These are phyloP conservation scores for Brachionus manjavacas DNA, from an alignment of 1,140 invertebrate genomes.

Conservation along the genomic window DNA sequence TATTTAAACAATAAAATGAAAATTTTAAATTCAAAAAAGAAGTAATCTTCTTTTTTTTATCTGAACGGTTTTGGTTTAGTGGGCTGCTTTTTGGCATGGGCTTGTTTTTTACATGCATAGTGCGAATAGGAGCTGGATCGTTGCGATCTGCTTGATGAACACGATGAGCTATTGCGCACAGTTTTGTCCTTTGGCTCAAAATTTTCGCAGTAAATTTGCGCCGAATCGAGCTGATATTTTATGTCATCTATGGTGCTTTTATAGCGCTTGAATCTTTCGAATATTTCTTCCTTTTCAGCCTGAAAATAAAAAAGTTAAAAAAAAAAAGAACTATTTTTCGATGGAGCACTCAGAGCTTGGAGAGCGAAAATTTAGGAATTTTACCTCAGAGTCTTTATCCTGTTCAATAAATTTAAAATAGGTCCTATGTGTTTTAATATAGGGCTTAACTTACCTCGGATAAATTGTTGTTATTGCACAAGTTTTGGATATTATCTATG, in stretches of 20 bases:
- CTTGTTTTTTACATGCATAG: conserved; percentile 5
- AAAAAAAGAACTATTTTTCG: background rate
- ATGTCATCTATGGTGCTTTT: conserved; percentile 30
- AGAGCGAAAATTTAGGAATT: background rate
- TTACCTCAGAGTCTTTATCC: background rate
- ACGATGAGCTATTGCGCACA: conserved; percentile 1
- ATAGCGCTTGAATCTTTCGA: background rate
- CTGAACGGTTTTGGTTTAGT: conserved; percentile 20
- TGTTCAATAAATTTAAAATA: background rate
- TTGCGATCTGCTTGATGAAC: conserved; percentile 5
- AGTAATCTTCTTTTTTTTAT: background rate
- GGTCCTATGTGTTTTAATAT: background rate
- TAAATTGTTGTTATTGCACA: conserved; percentile 6
- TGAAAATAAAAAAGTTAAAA: background rate
- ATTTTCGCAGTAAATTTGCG: background rate
- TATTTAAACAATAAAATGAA: background rate
- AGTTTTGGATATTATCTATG: conserved; percentile 24
- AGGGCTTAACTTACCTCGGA: background rate
- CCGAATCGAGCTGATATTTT: background rate
- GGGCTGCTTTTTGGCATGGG: background rate
- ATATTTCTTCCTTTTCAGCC: conserved; percentile 21
- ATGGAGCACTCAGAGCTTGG: background rate
- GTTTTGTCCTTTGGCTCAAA: background rate
- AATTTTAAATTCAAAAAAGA: background rate
- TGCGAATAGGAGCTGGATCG: background rate